A percentile compares a stretch with the other conserved stretches of the same genome.
phyloP scores from a whole-genome alignment of 92 coral and sea anemone genomes.

The Montipora capitata region DNA sequence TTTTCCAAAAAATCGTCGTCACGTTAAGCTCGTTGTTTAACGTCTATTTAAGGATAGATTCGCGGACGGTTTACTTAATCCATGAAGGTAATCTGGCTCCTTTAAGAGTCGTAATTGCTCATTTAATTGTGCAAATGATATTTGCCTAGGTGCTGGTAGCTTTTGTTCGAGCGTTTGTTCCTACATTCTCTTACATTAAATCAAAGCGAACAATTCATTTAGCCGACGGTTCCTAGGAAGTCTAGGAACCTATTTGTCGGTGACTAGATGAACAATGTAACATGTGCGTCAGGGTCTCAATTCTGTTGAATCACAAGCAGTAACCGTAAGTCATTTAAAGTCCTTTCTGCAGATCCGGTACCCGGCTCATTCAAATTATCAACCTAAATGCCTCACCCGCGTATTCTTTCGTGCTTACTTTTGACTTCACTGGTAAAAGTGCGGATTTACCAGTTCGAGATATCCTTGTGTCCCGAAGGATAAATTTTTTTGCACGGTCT shows the following conservation, averaged over 20 bases:
- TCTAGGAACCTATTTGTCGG: conserved; percentile 26
- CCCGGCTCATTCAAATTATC: conserved; percentile 59
- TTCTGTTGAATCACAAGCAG: conserved; percentile 23
- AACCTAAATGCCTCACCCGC: conserved; percentile 66
- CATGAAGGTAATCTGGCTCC: not conserved
- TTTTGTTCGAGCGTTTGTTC: conserved; percentile 20
- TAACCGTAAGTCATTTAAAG: conserved; percentile 60
- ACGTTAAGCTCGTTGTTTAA: too few species aligned
- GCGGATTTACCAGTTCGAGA: conserved; percentile 33
- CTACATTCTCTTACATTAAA: conserved; percentile 57
- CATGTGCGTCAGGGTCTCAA: conserved; percentile 38
- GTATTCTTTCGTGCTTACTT: conserved; percentile 28
- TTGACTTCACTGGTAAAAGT: conserved; percentile 42
- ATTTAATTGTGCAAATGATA: conserved; percentile 45
- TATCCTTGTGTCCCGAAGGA: conserved; percentile 62
- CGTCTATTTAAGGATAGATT: not conserved
- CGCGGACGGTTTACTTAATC: not conserved
- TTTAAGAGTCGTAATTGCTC: conserved; percentile 36
- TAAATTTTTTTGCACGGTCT: conserved; percentile 42
- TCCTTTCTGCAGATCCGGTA: conserved; percentile 45
- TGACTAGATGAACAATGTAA: conserved; percentile 38
- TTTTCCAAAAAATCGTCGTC: too few species aligned
- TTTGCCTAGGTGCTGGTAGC: conserved; percentile 45
- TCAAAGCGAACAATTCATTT: conserved; percentile 34
- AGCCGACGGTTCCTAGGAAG: conserved; percentile 32